These are phyloP conservation scores for Hirtodrosophila alboralis DNA, from an alignment of 2,888 invertebrate genomes.

Conservation along the genomic window DNA sequence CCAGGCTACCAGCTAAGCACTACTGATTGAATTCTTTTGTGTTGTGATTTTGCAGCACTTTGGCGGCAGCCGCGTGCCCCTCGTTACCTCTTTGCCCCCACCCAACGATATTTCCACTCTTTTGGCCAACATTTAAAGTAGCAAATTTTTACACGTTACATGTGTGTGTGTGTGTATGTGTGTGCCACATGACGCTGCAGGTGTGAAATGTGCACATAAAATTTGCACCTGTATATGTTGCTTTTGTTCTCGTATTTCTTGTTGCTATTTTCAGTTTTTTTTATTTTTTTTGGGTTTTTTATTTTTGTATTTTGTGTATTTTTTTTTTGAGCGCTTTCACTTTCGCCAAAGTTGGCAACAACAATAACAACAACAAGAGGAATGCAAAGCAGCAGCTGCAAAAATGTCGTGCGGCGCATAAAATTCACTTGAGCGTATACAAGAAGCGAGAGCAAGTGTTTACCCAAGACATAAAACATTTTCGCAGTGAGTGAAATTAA, in stretches of 20 bases:
- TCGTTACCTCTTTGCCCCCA: background rate
- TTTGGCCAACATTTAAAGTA: conserved; percentile 71
- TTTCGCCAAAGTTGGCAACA: conserved; percentile 51
- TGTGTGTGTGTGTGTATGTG: conserved; percentile 14
- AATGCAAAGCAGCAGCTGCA: conserved; percentile 66
- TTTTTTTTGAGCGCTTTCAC: conserved; percentile 59
- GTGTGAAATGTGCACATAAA: conserved; percentile 77
- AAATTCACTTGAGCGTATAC: conserved; percentile 60
- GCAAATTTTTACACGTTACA: conserved; percentile 63
- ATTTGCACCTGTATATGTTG: conserved; percentile 68
- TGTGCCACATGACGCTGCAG: conserved; percentile 53
- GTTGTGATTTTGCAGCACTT: conserved; percentile 78
- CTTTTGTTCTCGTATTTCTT: conserved; percentile 35
- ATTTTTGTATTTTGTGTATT: conserved; percentile 32
- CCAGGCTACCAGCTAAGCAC: conserved; percentile 68
- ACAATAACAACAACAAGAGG: conserved; percentile 15
- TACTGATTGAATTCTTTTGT: conserved; percentile 79
- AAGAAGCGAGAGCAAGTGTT: conserved; percentile 63
- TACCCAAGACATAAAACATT: conserved; percentile 78
- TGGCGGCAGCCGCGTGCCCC: conserved; percentile 43
- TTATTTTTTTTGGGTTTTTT: conserved; percentile 31
- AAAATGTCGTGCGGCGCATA: conserved; percentile 73
- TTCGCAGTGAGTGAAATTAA: conserved; percentile 78
- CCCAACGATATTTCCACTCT: no score
- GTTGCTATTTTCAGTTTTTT: conserved; percentile 13